These are phyloP conservation scores for Rhinoptilus africanus DNA, from an alignment of 2,113 vertebrate species.

Conservation along the genomic window DNA sequence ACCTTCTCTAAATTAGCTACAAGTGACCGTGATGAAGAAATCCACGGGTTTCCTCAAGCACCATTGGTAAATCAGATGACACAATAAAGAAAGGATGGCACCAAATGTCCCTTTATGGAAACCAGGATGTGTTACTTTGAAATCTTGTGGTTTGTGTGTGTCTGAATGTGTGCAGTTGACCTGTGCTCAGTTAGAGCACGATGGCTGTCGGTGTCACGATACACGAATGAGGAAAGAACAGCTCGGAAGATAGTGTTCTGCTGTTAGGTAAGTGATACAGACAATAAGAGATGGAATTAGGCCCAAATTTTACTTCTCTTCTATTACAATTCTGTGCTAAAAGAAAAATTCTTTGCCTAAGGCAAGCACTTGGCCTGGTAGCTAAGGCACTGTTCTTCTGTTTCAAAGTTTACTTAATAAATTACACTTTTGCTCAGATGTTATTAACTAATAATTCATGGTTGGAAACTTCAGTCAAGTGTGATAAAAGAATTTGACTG, in stretches of 20 bases:
- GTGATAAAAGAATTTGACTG: not conserved
- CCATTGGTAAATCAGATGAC: not conserved
- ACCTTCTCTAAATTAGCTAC: not conserved
- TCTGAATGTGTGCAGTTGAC: not conserved
- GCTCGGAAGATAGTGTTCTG: not conserved
- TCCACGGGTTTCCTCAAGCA: not conserved
- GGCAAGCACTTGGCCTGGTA: not conserved
- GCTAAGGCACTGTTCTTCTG: not conserved
- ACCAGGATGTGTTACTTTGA: not conserved
- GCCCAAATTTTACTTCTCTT: not conserved
- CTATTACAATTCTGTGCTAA: not conserved
- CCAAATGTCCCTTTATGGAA: not conserved
- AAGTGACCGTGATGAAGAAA: not conserved
- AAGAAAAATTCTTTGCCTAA: not conserved
- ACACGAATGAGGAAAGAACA: not conserved
- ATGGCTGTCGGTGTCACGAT: not conserved
- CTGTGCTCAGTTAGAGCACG: not conserved
- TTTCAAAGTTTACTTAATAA: conserved; percentile 38
- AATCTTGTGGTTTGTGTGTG: not conserved
- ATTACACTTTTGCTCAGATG: not conserved
- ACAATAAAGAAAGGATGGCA: not conserved
- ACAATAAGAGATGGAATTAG: not conserved
- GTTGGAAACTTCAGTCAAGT: conserved; percentile 23
- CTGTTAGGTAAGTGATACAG: not conserved
- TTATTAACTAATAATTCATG: conserved; percentile 54